These are phyloP conservation scores for Heterohyrax brucei DNA, from an alignment of 2,797 vertebrate species.

Conservation along the genomic window DNA sequence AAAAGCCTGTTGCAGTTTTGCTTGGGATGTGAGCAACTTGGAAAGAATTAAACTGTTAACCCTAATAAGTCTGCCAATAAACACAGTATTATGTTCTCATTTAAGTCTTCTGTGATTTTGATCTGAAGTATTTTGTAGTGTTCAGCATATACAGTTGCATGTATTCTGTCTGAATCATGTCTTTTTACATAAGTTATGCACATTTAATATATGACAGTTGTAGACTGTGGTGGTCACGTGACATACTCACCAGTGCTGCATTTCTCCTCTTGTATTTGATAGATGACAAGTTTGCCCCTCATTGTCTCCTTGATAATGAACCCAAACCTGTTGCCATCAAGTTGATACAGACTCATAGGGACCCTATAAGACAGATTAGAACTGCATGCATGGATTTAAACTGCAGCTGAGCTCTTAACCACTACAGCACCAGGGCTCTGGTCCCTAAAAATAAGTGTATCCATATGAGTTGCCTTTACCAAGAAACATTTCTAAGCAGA, in stretches of 20 bases:
- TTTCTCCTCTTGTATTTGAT: background rate
- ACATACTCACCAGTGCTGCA: background rate
- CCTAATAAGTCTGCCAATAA: background rate
- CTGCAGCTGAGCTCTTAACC: too few species aligned
- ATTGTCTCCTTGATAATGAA: background rate
- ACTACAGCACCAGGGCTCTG: too few species aligned
- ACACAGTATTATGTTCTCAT: background rate
- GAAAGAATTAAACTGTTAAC: background rate
- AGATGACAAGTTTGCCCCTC: background rate
- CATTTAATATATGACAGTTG: background rate
- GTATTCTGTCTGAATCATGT: background rate
- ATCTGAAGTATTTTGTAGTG: background rate
- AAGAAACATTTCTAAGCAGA: background rate
- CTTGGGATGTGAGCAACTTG: background rate
- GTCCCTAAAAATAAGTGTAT: background rate
- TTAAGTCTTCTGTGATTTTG: background rate
- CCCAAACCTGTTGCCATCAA: too few species aligned
- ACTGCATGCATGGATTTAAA: too few species aligned
- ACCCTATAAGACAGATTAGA: too few species aligned
- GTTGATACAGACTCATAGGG: too few species aligned
- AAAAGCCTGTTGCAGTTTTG: background rate
- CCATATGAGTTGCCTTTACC: background rate
- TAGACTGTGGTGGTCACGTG: background rate
- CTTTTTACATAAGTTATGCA: background rate
- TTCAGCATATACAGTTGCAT: background rate